Evolutionary conservation across 2,888 invertebrate genomes (phyloP).

Genomic region (Strigamia maritima): DNA sequence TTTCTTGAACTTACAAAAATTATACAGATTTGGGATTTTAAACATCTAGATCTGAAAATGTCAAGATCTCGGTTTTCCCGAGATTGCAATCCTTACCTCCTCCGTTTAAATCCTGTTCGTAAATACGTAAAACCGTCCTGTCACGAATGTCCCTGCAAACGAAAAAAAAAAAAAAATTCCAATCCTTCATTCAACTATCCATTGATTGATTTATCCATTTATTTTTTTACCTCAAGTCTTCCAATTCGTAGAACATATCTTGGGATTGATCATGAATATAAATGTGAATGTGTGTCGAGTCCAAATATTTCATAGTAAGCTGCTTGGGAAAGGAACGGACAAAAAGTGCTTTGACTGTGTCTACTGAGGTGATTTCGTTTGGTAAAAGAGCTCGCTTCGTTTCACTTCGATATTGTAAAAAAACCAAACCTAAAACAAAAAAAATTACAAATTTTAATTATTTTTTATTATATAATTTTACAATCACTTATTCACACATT

Average conservation of each 20-base stretch:
- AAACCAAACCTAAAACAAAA: slow-evolving; percentile 71
- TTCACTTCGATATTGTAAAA: slow-evolving; percentile 90
- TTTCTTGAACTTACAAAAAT: too few species aligned
- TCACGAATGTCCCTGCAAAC: slow-evolving; percentile 80
- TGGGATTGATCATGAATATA: slow-evolving; percentile 95
- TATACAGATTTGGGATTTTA: too few species aligned
- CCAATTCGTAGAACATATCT: slow-evolving; percentile 97
- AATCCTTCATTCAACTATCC: too few species aligned
- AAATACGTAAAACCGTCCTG: slow-evolving; percentile 82
- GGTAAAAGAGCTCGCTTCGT: slow-evolving; percentile 92
- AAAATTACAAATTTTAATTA: too few species aligned
- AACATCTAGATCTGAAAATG: too few species aligned
- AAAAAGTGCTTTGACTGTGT: slow-evolving; percentile 93
- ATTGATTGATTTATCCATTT: neutral
- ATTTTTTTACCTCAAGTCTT: slow-evolving; percentile 72
- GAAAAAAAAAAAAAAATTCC: neutral
- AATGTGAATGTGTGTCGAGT: slow-evolving; percentile 88
- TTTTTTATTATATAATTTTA: too few species aligned
- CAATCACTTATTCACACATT: too few species aligned
- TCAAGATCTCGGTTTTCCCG: too few species aligned
- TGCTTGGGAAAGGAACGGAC: slow-evolving; percentile 92
- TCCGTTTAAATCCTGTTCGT: too few species aligned
- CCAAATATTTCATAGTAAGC: slow-evolving; percentile 90
- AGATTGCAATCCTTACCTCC: too few species aligned
- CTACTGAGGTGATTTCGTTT: slow-evolving; percentile 94